Evolutionary conservation across 1,140 invertebrate genomes (phyloP).

Genomic region (Antheraea mylitta): DNA sequence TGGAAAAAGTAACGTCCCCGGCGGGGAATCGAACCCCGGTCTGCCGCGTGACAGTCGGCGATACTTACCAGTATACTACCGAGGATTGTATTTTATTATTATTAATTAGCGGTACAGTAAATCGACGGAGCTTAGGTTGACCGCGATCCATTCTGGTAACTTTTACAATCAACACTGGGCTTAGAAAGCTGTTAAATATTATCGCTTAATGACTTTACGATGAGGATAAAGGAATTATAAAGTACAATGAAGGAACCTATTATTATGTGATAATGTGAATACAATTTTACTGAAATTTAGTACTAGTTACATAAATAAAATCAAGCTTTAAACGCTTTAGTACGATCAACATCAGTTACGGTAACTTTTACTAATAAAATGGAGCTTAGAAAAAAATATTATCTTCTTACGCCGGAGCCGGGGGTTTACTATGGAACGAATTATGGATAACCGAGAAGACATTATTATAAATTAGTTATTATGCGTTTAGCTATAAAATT

Average conservation of each 20-base stretch:
- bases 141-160: background rate
- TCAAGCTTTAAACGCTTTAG: background rate
- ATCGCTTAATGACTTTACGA: background rate
- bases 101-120: background rate
- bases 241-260: background rate
- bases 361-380: background rate
- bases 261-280: background rate
- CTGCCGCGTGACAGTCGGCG: constrained; percentile 40
- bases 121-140: background rate
- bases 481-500: background rate
- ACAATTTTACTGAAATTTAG: background rate
- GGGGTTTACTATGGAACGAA: background rate
- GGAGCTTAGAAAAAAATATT: background rate
- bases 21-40: constrained; percentile 60
- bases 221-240: background rate
- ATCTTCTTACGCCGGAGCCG: background rate
- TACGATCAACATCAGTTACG: background rate
- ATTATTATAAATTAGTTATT: constrained; percentile 1
- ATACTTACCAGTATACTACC: background rate
- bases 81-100: background rate
- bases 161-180: background rate
- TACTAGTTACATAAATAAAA: background rate
- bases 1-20: too few relatives aligned
- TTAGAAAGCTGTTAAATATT: constrained; percentile 1
- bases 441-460: background rate